Evolutionary conservation across 2,888 invertebrate species (phyloP), one percentile per base, ranked within the genome.

Genomic region (Drosophila koepferae): DNA sequence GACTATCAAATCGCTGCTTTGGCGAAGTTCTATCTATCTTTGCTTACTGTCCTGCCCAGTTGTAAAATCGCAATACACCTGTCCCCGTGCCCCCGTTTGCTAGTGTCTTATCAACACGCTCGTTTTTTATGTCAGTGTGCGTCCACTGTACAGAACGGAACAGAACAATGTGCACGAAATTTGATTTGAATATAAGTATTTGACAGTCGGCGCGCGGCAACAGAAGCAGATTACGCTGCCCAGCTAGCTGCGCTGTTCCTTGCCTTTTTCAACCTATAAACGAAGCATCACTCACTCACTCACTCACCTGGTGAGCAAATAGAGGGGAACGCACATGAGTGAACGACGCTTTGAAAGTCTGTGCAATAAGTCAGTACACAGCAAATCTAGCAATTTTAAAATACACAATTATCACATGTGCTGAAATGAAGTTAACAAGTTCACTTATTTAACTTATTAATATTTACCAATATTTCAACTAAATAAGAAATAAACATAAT

Each of bases 221-320:
- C 73, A 64, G 60, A 58, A 73, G 68, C 64, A 69, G 79, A 86
- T 86, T 86, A 72, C 72, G 68, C 69, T 83, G 81, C 34, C 51
- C 14, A 34, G 18, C 80, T 80, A 61, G 80, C 73, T 69, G 43
- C 62, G 72, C 61, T 77, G 73, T 77, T 72, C 44, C 77, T 77
- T 81, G 72, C 87, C 74, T 82, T 76, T 81, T 81, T 72, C 65
- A 76, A 79, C 82, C 82, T 69, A 83, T 71, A 70, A 76, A 73
- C 59, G 72, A 74, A 87, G 88, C 85, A 85, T 89, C 86, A 87
- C 38, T 40, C 54, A 53, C 53, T 81, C 84, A 76, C 84, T 83
- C 89, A 80, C 84, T 87, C 90, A 85, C 86, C 90, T 89, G 90
- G 86, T 58, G 81, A 81, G 79, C 66, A 78, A 79, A 79, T 81